A percentile compares a stretch with the other conserved stretches of the same genome.
phyloP scores from a whole-genome alignment of 2,888 invertebrate genomes.

The Drosophila macrospina region DNA sequence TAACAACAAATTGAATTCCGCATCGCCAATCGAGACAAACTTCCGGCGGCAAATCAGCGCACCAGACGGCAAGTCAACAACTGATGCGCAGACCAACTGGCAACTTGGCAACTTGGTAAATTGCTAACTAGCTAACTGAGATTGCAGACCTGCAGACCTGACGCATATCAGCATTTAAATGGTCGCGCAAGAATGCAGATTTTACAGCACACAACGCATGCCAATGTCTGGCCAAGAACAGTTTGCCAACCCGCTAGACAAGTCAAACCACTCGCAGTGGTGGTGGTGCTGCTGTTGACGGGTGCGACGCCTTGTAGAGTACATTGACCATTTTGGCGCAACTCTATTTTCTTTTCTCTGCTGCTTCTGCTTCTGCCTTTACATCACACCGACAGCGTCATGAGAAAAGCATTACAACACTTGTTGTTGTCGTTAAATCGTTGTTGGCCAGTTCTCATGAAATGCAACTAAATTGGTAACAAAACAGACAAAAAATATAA shows the following conservation, averaged over 20 bases:
- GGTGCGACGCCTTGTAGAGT: slow-evolving; percentile 48
- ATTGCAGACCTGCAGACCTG: slow-evolving; percentile 41
- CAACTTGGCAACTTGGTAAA: slow-evolving; percentile 10
- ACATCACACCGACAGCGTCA: slow-evolving; percentile 38
- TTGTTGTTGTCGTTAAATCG: slow-evolving; percentile 37
- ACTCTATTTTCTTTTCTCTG: slow-evolving; percentile 28
- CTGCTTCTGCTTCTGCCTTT: slow-evolving; percentile 12
- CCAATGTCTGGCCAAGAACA: slow-evolving; percentile 63
- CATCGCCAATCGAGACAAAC: slow-evolving; percentile 44
- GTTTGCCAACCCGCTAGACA: slow-evolving; percentile 62
- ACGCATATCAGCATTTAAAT: slow-evolving; percentile 67
- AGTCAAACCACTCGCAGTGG: slow-evolving; percentile 71
- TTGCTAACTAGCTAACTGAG: slow-evolving; percentile 21
- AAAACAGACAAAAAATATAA: slow-evolving; percentile 52
- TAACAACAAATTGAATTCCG: slow-evolving; percentile 29
- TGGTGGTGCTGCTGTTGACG: slow-evolving; percentile 8
- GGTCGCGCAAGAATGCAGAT: slow-evolving; percentile 75
- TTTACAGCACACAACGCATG: slow-evolving; percentile 72
- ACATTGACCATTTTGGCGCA: slow-evolving; percentile 77
- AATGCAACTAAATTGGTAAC: slow-evolving; percentile 77
- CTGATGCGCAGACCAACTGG: slow-evolving; percentile 68
- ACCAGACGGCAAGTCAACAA: slow-evolving; percentile 59
- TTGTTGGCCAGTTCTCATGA: slow-evolving; percentile 65
- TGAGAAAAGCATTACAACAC: slow-evolving; percentile 78
- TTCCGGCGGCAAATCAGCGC: slow-evolving; percentile 82